phyloP scores from a whole-genome alignment of 1,140 invertebrate species.

The Drosophila arizonae region DNA sequence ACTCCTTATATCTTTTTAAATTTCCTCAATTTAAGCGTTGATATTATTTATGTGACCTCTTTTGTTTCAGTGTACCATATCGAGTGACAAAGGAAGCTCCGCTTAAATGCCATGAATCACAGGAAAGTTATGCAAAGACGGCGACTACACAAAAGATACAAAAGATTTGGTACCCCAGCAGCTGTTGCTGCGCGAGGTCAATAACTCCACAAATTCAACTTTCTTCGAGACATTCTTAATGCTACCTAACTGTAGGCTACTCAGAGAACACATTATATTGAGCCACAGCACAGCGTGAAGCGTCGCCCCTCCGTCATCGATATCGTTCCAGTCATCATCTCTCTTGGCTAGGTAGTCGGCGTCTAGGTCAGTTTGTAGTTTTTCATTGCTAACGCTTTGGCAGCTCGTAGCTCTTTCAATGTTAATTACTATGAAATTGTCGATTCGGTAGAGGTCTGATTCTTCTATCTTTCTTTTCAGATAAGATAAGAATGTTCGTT shows the following conservation, averaged over 20 bases:
- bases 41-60: background rate
- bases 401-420: conserved; percentile 43
- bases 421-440: conserved; percentile 58
- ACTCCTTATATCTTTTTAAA: background rate
- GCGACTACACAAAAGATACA: conserved; percentile 35
- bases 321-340: conserved; percentile 9
- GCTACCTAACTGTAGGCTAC: conserved; percentile 45
- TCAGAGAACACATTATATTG: conserved; percentile 27
- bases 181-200: conserved; percentile 45
- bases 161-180: conserved; percentile 47
- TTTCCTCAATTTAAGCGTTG: background rate
- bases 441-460: conserved; percentile 30
- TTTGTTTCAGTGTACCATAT: conserved; percentile 27
- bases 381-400: background rate
- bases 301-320: background rate
- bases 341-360: conserved; percentile 39
- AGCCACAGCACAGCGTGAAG: background rate
- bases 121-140: conserved; percentile 38
- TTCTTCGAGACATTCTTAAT: conserved; percentile 35
- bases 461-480: too few relatives aligned
- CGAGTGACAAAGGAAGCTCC: conserved; percentile 55
- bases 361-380: conserved; percentile 60
- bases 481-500: too few relatives aligned
- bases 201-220: conserved; percentile 49
- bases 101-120: conserved; percentile 67